These are phyloP conservation scores for Patiria miniata DNA, from an alignment of 35 echinoderm and acorn worm species.

Conservation along the genomic window DNA sequence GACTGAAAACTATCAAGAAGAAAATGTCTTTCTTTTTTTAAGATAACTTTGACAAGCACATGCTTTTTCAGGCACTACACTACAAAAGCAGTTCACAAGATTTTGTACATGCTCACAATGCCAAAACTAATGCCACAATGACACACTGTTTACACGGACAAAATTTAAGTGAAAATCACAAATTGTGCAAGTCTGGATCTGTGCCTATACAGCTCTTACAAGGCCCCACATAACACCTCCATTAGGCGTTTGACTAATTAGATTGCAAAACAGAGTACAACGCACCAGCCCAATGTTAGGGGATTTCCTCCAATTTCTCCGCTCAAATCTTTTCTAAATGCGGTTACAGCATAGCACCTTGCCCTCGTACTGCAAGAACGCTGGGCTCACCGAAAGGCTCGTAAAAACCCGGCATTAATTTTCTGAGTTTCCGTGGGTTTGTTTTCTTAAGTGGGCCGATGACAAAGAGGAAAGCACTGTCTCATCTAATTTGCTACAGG, in stretches of 20 bases:
- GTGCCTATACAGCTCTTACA: neutral
- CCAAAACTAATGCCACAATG: too few relatives aligned
- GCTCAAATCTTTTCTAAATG: neutral
- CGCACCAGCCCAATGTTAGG: neutral
- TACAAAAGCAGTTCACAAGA: too few relatives aligned
- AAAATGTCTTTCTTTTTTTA: too few relatives aligned
- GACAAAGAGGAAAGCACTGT: conserved; percentile 15
- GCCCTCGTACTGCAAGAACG: conserved; percentile 2
- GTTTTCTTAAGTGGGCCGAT: neutral
- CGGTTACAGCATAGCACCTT: neutral
- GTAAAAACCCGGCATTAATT: neutral
- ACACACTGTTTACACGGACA: too few relatives aligned
- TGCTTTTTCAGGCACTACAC: too few relatives aligned
- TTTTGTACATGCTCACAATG: too few relatives aligned
- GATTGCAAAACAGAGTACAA: conserved; percentile 14
- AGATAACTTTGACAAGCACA: too few relatives aligned
- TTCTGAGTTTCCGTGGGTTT: neutral
- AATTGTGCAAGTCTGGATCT: neutral
- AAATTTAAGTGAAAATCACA: too few relatives aligned
- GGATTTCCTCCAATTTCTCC: conserved; percentile 7
- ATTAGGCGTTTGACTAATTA: conserved; percentile 3
- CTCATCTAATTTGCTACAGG: neutral
- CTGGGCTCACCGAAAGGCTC: neutral
- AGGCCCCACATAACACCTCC: neutral
- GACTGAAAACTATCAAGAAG: too few relatives aligned